Evolutionary conservation across 2,113 vertebrate genomes (phyloP).

Genomic region (Parus major): DNA sequence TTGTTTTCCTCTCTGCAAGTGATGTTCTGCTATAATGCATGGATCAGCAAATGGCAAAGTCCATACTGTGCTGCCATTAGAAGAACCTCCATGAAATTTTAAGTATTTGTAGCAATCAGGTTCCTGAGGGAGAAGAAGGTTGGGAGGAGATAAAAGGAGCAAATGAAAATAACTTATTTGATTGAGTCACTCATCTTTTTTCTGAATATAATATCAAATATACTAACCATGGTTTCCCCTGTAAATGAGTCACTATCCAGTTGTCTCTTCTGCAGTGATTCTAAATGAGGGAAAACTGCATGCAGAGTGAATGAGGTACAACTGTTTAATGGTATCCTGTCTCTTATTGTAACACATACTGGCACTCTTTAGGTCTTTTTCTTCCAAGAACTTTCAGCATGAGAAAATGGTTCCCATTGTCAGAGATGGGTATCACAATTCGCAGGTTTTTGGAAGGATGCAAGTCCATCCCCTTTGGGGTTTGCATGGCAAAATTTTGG

Average conservation of each 20-base stretch:
- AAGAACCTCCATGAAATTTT: background rate
- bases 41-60: background rate
- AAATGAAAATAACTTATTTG: background rate
- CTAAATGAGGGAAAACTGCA: background rate
- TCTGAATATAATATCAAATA: background rate
- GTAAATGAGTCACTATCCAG: background rate
- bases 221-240: background rate
- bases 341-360: background rate
- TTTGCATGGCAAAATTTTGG: background rate
- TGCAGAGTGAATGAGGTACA: background rate
- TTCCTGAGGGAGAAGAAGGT: background rate
- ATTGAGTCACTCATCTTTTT: background rate
- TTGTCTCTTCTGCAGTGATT: background rate
- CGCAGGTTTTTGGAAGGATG: background rate
- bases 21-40: background rate
- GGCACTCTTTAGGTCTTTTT: background rate
- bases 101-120: background rate
- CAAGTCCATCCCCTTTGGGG: background rate
- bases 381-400: background rate
- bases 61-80: background rate
- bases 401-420: background rate
- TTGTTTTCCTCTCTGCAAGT: background rate
- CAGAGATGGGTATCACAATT: background rate
- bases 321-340: background rate
- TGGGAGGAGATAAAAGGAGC: background rate